Conservation (phyloP, 2,888 invertebrate genomes). For the Thyatira batis region DNA sequence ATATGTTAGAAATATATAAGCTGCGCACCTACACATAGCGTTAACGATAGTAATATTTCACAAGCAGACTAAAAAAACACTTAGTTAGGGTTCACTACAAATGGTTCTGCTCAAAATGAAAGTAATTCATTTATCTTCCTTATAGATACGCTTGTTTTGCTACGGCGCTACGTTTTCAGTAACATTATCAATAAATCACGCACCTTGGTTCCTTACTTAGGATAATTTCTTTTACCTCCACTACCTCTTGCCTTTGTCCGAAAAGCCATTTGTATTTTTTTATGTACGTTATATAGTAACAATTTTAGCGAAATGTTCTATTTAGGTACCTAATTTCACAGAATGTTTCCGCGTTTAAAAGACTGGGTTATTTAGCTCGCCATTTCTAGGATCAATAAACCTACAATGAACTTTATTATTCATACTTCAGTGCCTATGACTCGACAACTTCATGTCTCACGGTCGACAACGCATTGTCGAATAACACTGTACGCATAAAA, state of each 20-base stretch:
- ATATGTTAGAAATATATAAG: not conserved
- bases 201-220: conserved; percentile 64
- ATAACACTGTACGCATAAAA: too few relatives aligned
- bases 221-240: conserved; percentile 58
- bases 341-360: not conserved
- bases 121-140: conserved; percentile 77
- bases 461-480: too few relatives aligned
- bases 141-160: conserved; percentile 71
- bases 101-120: conserved; percentile 56
- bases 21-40: not conserved
- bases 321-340: not conserved
- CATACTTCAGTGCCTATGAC: too few relatives aligned
- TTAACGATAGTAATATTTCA: not conserved
- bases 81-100: conserved; percentile 41
- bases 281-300: conserved; percentile 8
- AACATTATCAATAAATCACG: conserved; percentile 73
- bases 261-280: conserved; percentile 54
- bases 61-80: conserved; percentile 35
- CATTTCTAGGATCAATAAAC: not conserved
- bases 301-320: not conserved
- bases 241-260: conserved; percentile 46
- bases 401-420: not conserved
- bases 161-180: conserved; percentile 57
- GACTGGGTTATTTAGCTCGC: not conserved
- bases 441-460: too few relatives aligned